Evolutionary conservation across 2,797 vertebrate species (phyloP), one percentile per base, ranked within the genome.

Genomic region (Sparus aurata): DNA sequence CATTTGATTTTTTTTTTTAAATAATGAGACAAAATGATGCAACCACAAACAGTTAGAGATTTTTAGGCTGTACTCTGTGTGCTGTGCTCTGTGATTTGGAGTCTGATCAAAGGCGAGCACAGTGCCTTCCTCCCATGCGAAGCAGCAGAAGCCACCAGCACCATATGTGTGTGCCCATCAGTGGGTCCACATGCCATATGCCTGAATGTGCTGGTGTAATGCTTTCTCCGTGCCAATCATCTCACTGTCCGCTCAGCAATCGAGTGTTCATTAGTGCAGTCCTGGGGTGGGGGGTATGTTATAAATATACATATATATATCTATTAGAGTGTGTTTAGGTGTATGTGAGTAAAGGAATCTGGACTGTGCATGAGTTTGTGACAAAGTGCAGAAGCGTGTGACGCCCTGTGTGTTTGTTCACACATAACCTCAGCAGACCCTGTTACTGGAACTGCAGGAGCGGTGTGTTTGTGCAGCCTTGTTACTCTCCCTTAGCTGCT

Each of bases 101-200:
- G 90, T 58, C 73, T 58, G 88, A 92, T 94, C 91, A 95, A 94
- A 94, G 92, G 83, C 85, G 43, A 87, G 80, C 82, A 62, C 89
- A 77, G 89, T 75, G 83, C 79, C 79, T 85, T 85, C 79, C 82
- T 91, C 90, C 85, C 87, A 90, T 90, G 90, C 27, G 50, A 90
- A 88, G 87, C 89, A 86, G 87, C 91, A 89, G 90, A 92, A 91
- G 85, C 89, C 90, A 93, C 91, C 87, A 88, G 88, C 86, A 87
- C 93, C 94, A 94, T 95, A 95, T 94, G 94, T 89, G 93, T 91
- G 89, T 81, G 67, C 94, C 92, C 93, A 92, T 94, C 95, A 94
- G 94, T 94, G 91, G 91, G 92, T 92, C 93, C 82, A 86, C 92
- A 92, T 89, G 93, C 95, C 94, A 95, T 95, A 94, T 95, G 95